These are phyloP conservation scores for Geotrypetes seraphini DNA, from an alignment of 2,797 vertebrate genomes.

Conservation along the genomic window DNA sequence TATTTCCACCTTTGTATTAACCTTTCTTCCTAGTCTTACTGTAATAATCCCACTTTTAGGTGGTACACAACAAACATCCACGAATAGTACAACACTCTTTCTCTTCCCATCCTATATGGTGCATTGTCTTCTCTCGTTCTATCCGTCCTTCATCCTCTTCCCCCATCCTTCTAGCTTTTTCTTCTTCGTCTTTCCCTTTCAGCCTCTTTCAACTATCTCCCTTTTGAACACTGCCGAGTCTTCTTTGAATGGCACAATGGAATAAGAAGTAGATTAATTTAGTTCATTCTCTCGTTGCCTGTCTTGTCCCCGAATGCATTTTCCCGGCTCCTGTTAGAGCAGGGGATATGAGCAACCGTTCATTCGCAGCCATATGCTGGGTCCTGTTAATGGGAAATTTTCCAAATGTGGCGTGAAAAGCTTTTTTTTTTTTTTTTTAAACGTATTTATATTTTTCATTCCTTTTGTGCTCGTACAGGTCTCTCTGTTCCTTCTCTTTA, in stretches of 20 bases:
- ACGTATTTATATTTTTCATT: too few relatives aligned
- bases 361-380: conserved; percentile 19
- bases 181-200: conserved; percentile 7
- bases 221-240: conserved; percentile 21
- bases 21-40: too few relatives aligned
- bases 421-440: conserved; percentile 37
- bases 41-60: too few relatives aligned
- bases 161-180: conserved; percentile 23
- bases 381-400: conserved; percentile 39
- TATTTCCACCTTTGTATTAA: too few relatives aligned
- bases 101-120: too few relatives aligned
- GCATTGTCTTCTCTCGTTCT: too few relatives aligned
- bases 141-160: neutral
- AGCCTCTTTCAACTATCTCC: too few relatives aligned
- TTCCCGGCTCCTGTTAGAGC: too few relatives aligned
- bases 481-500: conserved; percentile 21
- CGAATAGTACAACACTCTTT: too few relatives aligned
- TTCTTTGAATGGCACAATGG: conserved; percentile 14
- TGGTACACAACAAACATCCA: too few relatives aligned
- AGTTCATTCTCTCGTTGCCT: conserved; percentile 14
- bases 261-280: conserved; percentile 19
- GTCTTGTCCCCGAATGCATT: conserved; percentile 7
- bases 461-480: conserved; percentile 26
- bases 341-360: conserved; percentile 16
- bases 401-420: conserved; percentile 43